Evolutionary conservation across 2,888 invertebrate species (phyloP), one percentile per base, ranked within the genome.

Genomic region (Ormia ochracea): DNA sequence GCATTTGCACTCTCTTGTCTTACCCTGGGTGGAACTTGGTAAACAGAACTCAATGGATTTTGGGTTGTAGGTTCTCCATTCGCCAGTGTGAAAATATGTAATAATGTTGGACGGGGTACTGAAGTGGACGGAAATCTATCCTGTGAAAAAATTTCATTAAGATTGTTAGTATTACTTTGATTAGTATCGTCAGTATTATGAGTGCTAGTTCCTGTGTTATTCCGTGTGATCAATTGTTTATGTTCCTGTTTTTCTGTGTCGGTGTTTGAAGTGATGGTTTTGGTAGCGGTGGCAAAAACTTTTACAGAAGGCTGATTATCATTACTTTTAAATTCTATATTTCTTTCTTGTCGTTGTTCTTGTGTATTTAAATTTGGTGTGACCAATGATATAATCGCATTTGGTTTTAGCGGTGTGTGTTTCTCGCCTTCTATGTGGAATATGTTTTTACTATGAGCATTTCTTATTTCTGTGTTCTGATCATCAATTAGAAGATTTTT

Each of bases 391-490:
- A 63, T 58, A 38, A 61, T 21, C 7, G 83, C 74, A 82, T 88
- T 88, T 45, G 87, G 88, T 79, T 85, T 88, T 10, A 85, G 82
- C n/a, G 87, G 86, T 56, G 89, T 88, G 82, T 90, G 90, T 85
- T 90, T 89, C 74, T 89, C 89, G 83, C 88, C 90, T 80, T 90
- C 88, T 78, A 89, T 90, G 78, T 89, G 87, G 81, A 91, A 92
- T 58, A 92, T 87, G 84, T 91, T 91, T 83, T 91, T 92, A 81
- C 92, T 92, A 81, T 91, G 89, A 38, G 90, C 90, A 86, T 90
- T 91, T 19, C 91, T 84, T 7, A 91, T 91, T 84, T 91, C 91
- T 33, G 90, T 89, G 82, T 91, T 90, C 6, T 91, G 85, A 68
- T 90, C 90, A 81, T 90, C 90, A 33, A 89, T 86, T 21, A 88